Evolutionary conservation across 2,888 invertebrate species (phyloP), one percentile per base, ranked within the genome.

Genomic region (Tetropium fuscum): DNA sequence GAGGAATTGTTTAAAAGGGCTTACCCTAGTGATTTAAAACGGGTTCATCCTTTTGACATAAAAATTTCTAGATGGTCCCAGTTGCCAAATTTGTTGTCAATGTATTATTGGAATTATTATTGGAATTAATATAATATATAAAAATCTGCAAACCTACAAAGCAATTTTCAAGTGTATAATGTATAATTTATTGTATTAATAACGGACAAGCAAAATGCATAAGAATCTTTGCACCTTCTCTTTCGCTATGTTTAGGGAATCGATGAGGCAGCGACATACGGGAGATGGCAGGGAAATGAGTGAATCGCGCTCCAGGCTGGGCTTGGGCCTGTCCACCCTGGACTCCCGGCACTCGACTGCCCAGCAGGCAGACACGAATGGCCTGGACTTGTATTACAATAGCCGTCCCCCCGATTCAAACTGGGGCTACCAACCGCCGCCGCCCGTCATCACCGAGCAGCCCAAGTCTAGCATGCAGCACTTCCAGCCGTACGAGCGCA

Each of bases 361-460:
- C 20, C 84, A 85, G 69, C 81, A 80, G 53, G 84, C 84, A 63
- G 85, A 85, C 68, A 83, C 83, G 61, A 85, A 85, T 70, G 91
- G 92, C 22, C 81, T 90, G 64, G 93, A 94, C 79, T 83, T 94
- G 61, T 94, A 93, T 80, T 93, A 93, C 78, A 73, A 73, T 58
- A 71, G 64, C 32, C 84, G 93, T 66, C 89, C 90, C 5, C 88
- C 88, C 45, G 86, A 87, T 22, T 81, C 84, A 13, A 83, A 83
- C 27, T 86, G 86, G 87, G 86, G 86, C 83, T 92, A 92, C 78
- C 90, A 92, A 69, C 94, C 94, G 4, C 93, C 93, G 8, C 94
- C 94, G 5, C 92, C 92, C 5, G 94, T 95, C 10, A 94, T 95
- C 68, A 95, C 95, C 10, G 94, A 95, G 78, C 95, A 95, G 80